Percentiles rank a stretch among this genome's conserved stretches.
phyloP scores from a whole-genome alignment of 2,113 vertebrate genomes.

The Prinia subflava region DNA sequence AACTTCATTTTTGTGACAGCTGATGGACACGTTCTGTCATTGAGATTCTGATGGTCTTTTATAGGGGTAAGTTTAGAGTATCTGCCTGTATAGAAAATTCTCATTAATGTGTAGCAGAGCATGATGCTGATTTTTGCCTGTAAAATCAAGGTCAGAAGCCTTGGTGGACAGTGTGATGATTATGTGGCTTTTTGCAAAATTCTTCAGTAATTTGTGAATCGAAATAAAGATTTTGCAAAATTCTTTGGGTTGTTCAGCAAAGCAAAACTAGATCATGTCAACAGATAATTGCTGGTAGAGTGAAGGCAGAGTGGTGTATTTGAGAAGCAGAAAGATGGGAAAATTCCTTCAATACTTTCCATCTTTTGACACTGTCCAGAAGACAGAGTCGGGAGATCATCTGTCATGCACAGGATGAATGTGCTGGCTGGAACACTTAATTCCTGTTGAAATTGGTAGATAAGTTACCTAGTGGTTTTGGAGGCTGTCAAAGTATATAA shows the following conservation, averaged over 20 bases:
- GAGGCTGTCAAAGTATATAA: neutral
- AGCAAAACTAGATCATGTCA: neutral
- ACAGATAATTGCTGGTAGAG: neutral
- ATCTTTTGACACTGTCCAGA: neutral
- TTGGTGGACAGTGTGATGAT: neutral
- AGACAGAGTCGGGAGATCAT: neutral
- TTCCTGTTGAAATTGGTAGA: neutral
- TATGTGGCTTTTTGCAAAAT: neutral
- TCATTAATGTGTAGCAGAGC: neutral
- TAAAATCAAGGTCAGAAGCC: neutral
- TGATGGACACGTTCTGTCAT: fast-evolving
- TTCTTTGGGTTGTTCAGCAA: neutral
- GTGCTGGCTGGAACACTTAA: neutral
- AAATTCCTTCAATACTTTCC: neutral
- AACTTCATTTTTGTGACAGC: neutral
- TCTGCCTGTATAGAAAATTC: neutral
- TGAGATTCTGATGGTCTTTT: neutral
- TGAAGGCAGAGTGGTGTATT: neutral
- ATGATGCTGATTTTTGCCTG: neutral
- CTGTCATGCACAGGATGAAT: neutral
- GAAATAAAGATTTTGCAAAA: neutral
- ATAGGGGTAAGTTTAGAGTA: neutral
- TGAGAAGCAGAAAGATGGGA: neutral
- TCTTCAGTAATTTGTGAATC: neutral
- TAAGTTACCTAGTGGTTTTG: neutral